phyloP scores from a whole-genome alignment of 2,113 vertebrate species.

The Sinocyclocheilus anophthalmus region DNA sequence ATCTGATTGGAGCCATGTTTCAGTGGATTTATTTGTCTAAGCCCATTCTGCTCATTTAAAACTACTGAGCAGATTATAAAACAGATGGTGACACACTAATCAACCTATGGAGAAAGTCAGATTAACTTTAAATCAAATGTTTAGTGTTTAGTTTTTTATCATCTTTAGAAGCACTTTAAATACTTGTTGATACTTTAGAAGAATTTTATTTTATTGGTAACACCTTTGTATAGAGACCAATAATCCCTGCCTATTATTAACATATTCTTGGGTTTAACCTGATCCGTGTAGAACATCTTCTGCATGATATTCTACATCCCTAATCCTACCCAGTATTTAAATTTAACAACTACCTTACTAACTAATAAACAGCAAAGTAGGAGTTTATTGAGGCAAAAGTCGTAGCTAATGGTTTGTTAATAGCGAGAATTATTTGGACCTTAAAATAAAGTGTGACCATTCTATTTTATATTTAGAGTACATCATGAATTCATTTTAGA shows the following conservation, averaged over 20 bases:
- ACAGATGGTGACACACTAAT: neutral
- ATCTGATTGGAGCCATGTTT: neutral
- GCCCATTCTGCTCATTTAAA: slow-evolving; percentile 1
- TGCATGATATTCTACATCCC: too few species aligned
- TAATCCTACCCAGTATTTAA: too few species aligned
- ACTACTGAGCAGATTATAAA: neutral
- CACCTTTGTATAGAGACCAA: neutral
- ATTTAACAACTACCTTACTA: too few species aligned
- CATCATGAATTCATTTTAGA: neutral
- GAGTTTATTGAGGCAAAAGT: too few species aligned
- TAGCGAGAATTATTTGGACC: too few species aligned
- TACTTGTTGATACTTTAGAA: neutral
- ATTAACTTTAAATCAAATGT: neutral
- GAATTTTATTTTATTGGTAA: neutral
- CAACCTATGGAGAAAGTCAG: neutral
- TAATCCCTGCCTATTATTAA: too few species aligned
- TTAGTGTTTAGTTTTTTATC: neutral
- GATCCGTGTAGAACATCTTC: too few species aligned
- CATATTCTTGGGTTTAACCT: too few species aligned
- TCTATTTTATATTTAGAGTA: neutral
- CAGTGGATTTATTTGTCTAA: neutral
- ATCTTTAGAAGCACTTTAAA: neutral
- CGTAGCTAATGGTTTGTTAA: too few species aligned
- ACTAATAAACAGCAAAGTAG: too few species aligned
- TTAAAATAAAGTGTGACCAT: neutral